phyloP scores from a whole-genome alignment of 2,888 invertebrate species.

The Cataglyphis rosenhaueri region DNA sequence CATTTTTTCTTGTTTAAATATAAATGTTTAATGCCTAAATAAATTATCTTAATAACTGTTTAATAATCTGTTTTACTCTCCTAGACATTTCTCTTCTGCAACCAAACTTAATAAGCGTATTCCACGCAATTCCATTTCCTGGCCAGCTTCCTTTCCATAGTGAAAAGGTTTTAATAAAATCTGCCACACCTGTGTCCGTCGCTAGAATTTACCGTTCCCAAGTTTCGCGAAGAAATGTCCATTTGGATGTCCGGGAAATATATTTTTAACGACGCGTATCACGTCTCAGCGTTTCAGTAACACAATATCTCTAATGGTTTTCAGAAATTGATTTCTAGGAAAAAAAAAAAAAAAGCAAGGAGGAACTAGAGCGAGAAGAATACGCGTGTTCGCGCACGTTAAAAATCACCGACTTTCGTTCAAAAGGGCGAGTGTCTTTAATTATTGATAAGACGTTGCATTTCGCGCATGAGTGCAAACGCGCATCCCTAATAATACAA shows the following conservation, averaged over 20 bases:
- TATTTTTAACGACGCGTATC: not conserved
- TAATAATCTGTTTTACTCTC: not conserved
- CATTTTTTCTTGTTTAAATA: no score
- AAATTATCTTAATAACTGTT: not conserved
- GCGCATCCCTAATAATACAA: slow-evolving; percentile 18
- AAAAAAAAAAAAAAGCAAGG: not conserved
- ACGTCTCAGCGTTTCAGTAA: not conserved
- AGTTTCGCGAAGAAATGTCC: not conserved
- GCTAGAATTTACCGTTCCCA: not conserved
- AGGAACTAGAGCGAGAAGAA: no score
- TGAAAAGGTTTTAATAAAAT: not conserved
- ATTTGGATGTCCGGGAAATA: not conserved
- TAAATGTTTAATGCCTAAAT: not conserved
- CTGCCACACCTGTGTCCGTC: slow-evolving; percentile 8
- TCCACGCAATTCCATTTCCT: not conserved
- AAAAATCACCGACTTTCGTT: not conserved
- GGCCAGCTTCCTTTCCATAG: not conserved
- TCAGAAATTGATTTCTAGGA: not conserved
- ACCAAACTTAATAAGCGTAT: not conserved
- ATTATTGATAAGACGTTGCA: slow-evolving; percentile 34
- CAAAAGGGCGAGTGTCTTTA: not conserved
- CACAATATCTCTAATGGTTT: not conserved
- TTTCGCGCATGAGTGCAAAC: slow-evolving; percentile 29
- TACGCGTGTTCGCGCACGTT: no score
- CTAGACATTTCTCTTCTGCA: not conserved